Conservation (phyloP, 2,113 vertebrate genomes). For the Saguinus midas region DNA sequence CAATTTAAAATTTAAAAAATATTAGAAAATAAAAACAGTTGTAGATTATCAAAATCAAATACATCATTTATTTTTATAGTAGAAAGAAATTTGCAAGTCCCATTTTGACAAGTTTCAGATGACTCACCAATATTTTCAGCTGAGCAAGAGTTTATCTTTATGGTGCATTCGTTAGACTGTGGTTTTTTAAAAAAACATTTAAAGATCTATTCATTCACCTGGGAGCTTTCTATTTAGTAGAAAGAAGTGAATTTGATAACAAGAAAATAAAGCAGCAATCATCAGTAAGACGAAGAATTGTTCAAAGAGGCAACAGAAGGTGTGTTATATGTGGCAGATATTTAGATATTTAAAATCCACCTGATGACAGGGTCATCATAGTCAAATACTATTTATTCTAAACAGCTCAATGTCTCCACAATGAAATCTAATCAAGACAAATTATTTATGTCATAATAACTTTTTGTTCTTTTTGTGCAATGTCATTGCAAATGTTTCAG, state of each 20-base stretch:
- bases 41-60: neutral
- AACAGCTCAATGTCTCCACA: neutral
- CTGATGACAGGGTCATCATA: neutral
- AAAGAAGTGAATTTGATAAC: neutral
- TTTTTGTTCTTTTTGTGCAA: neutral
- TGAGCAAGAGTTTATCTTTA: neutral
- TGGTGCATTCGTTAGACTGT: neutral
- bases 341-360: neutral
- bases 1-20: neutral
- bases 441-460: neutral
- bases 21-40: neutral
- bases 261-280: neutral
- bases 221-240: neutral
- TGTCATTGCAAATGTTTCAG: conserved; percentile 31
- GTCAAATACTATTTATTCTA: neutral
- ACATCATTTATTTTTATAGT: neutral
- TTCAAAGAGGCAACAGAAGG: conserved; percentile 2
- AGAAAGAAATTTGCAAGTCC: neutral
- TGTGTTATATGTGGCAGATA: neutral
- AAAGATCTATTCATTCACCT: neutral
- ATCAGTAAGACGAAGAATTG: neutral
- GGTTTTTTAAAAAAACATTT: neutral
- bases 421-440: neutral
- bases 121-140: neutral
- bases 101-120: neutral